phyloP scores from a whole-genome alignment of 23 tunicate genomes.

The Trididemnum miniatum region DNA sequence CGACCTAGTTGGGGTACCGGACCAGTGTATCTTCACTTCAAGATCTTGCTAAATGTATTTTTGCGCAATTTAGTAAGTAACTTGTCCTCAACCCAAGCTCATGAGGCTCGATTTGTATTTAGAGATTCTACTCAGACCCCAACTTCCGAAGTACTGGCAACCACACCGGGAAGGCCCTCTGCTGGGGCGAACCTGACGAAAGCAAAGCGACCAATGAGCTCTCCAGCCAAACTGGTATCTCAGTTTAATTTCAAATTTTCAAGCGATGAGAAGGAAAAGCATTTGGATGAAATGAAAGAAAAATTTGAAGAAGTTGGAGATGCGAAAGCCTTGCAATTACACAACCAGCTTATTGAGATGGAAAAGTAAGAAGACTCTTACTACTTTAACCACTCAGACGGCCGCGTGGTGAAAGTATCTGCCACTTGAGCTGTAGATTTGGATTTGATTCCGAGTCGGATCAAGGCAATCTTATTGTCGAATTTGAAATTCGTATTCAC shows the following conservation, averaged over 20 bases:
- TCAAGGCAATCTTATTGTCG: too few species aligned
- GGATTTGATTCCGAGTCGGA: too few species aligned
- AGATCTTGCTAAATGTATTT: too few species aligned
- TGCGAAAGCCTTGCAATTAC: constrained; percentile 71
- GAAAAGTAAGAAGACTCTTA: constrained; percentile 46
- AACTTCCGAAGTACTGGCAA: background rate
- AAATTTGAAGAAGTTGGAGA: constrained; percentile 70
- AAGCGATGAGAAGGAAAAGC: constrained; percentile 60
- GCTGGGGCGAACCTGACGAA: background rate
- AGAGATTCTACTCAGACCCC: constrained; percentile 17
- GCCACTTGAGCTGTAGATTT: too few species aligned
- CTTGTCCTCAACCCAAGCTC: too few species aligned
- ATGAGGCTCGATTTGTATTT: too few species aligned
- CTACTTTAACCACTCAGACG: too few species aligned
- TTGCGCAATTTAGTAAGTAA: too few species aligned
- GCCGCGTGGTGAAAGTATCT: too few species aligned
- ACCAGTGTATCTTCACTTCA: too few species aligned
- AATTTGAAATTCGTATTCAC: too few species aligned
- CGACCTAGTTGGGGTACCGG: too few species aligned
- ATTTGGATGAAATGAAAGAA: constrained; percentile 51
- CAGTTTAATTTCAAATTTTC: constrained; percentile 53
- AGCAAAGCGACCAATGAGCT: constrained; percentile 69
- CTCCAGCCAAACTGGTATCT: constrained; percentile 76
- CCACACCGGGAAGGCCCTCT: constrained; percentile 26
- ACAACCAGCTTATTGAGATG: constrained; percentile 60